These are phyloP conservation scores for Echinarachnius parma DNA, from an alignment of 53 echinoderm and acorn worm species.

Conservation along the genomic window DNA sequence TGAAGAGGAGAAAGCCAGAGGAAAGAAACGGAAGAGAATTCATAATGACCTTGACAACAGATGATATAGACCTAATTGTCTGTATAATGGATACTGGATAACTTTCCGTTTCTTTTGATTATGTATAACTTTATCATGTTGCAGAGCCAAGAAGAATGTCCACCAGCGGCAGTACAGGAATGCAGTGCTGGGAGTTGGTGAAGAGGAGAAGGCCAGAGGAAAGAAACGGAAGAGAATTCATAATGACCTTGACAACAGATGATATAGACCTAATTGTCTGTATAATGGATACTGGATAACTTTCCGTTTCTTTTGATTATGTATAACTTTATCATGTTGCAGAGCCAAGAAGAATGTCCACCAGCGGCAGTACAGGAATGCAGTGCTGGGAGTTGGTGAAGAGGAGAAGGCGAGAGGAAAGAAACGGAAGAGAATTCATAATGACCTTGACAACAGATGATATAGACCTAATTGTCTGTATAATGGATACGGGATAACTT, in stretches of 20 bases:
- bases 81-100: no score
- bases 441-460: conserved; percentile 76
- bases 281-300: no score
- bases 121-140: no score
- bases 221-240: conserved; percentile 50
- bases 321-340: no score
- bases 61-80: no score
- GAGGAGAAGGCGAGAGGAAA: conserved; percentile 15
- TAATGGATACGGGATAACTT: no score
- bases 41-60: conserved; percentile 70
- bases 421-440: conserved; percentile 50
- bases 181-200: conserved; percentile 59
- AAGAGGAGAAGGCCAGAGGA: conserved; percentile 7
- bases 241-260: conserved; percentile 73
- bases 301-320: no score
- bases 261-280: no score
- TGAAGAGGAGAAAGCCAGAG: conserved; percentile 2
- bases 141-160: conserved; percentile 61
- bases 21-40: conserved; percentile 48
- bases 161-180: conserved; percentile 65
- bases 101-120: no score
- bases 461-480: no score
- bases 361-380: conserved; percentile 66
- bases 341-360: conserved; percentile 62
- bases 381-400: conserved; percentile 55